Conservation (phyloP, 2,888 invertebrate genomes). For the Callinectes sapidus region DNA sequence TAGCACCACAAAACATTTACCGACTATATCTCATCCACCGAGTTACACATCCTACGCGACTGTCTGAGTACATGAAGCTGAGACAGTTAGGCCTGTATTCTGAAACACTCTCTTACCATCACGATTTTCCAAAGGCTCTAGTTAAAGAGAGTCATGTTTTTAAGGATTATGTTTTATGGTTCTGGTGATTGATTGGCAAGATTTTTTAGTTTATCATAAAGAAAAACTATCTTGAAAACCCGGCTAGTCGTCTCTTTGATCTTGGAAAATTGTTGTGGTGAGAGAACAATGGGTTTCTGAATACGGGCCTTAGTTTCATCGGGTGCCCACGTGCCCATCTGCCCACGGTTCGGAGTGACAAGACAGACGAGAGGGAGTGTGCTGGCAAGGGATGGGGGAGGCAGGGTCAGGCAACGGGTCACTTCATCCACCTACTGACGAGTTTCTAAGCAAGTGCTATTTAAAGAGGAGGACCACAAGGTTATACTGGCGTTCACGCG, state of each 20-base stretch:
- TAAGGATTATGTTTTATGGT: no score
- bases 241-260: no score
- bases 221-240: no score
- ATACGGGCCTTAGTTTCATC: no score
- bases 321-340: background rate
- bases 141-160: no score
- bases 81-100: no score
- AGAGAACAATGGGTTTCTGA: no score
- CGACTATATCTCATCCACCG: background rate
- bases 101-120: no score
- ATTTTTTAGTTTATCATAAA: no score
- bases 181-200: no score
- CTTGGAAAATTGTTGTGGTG: no score
- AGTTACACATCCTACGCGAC: background rate
- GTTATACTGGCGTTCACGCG: background rate
- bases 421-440: background rate
- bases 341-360: background rate
- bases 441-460: conserved; percentile 25
- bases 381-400: background rate
- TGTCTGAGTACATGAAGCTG: background rate
- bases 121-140: no score
- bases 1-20: background rate
- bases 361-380: background rate
- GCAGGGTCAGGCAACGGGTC: conserved; percentile 9
- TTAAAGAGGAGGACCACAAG: background rate